Evolutionary conservation across 2,797 vertebrate genomes (phyloP).

Genomic region (Anas flavirostris): DNA sequence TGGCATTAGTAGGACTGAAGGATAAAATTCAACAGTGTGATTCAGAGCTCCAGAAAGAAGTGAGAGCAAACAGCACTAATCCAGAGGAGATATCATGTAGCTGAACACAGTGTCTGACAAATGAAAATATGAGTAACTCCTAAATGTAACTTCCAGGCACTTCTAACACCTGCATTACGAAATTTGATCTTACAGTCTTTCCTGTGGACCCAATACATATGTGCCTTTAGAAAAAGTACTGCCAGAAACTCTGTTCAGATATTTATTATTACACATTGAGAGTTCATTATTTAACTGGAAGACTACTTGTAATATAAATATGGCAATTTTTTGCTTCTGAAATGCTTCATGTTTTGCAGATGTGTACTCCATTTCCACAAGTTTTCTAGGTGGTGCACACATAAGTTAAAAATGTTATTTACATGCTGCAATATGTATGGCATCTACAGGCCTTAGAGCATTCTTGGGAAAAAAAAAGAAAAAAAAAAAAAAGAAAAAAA

Average conservation of each 20-base stretch:
- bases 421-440: background rate
- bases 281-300: background rate
- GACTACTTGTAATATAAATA: background rate
- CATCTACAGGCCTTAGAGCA: background rate
- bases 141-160: background rate
- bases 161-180: background rate
- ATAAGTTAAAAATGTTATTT: background rate
- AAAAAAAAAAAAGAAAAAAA: background rate
- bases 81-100: background rate
- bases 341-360: background rate
- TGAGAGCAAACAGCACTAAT: background rate
- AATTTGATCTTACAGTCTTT: background rate
- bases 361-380: background rate
- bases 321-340: background rate
- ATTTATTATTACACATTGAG: background rate
- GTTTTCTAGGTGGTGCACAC: background rate
- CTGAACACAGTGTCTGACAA: background rate
- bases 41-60: background rate
- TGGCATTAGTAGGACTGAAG: background rate
- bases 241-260: background rate
- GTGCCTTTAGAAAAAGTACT: background rate
- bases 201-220: background rate
- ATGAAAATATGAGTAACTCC: background rate
- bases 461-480: background rate
- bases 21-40: background rate